phyloP scores from a whole-genome alignment of 2,888 invertebrate species.

The Pachliopta kotzebuea region DNA sequence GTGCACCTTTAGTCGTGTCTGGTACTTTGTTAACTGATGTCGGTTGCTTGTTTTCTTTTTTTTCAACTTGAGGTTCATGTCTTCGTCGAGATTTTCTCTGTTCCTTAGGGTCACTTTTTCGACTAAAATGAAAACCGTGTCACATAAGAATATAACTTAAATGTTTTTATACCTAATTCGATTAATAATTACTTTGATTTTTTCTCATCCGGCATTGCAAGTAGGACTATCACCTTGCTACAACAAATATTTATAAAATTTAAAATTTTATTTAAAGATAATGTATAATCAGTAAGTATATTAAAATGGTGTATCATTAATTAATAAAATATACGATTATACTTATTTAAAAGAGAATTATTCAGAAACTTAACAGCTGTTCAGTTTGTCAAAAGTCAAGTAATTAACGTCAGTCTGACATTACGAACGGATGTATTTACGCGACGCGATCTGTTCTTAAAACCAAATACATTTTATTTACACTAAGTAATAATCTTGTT shows the following conservation, averaged over 20 bases:
- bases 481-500: no score
- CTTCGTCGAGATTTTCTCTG: slow-evolving; percentile 44
- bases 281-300: no score
- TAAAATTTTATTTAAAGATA: background rate
- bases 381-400: no score
- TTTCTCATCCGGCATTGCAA: slow-evolving; percentile 22
- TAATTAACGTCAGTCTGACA: no score
- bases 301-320: background rate
- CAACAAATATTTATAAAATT: no score
- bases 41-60: slow-evolving; percentile 21
- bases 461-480: no score
- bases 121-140: slow-evolving; percentile 6
- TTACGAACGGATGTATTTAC: no score
- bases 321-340: background rate
- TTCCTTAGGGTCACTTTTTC: slow-evolving; percentile 56
- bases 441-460: no score
- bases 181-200: slow-evolving; percentile 21
- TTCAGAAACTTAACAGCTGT: no score
- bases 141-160: background rate
- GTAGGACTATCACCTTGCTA: background rate
- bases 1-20: slow-evolving; percentile 32
- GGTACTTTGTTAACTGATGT: slow-evolving; percentile 24
- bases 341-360: no score
- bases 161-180: background rate
- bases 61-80: slow-evolving; percentile 13